These are phyloP conservation scores for Papilio dardanus DNA, from an alignment of 1,140 invertebrate genomes.

Conservation along the genomic window DNA sequence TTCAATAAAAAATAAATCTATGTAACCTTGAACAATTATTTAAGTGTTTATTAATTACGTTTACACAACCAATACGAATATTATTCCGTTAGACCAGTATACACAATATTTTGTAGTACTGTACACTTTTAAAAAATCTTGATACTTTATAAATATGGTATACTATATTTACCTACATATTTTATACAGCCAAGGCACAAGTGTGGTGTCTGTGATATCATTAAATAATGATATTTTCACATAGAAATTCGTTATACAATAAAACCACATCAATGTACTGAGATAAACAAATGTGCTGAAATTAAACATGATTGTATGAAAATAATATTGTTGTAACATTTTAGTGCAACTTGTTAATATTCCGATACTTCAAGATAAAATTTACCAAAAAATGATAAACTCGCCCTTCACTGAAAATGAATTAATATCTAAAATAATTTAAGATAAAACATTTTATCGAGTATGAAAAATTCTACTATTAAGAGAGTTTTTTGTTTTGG, in stretches of 20 bases:
- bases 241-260: conserved; percentile 40
- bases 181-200: conserved; percentile 77
- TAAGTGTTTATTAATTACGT: conserved; percentile 18
- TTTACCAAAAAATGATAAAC: no score
- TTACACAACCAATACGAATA: conserved; percentile 29
- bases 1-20: background rate
- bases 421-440: background rate
- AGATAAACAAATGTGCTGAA: background rate
- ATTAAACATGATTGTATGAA: background rate
- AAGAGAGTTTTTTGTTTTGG: no score
- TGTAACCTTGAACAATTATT: background rate
- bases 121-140: conserved; percentile 28
- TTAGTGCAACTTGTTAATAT: background rate
- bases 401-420: background rate
- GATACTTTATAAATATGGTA: conserved; percentile 16
- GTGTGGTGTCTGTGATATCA: conserved; percentile 56
- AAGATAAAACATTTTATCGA: background rate
- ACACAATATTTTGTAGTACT: background rate
- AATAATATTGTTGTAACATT: background rate
- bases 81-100: background rate
- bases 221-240: conserved; percentile 6
- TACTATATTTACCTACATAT: conserved; percentile 66
- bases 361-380: no score
- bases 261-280: conserved; percentile 46
- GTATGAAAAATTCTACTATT: background rate